These are phyloP conservation scores for Rhinopomastus cyanomelas DNA, from an alignment of 2,113 vertebrate species.

Conservation along the genomic window DNA sequence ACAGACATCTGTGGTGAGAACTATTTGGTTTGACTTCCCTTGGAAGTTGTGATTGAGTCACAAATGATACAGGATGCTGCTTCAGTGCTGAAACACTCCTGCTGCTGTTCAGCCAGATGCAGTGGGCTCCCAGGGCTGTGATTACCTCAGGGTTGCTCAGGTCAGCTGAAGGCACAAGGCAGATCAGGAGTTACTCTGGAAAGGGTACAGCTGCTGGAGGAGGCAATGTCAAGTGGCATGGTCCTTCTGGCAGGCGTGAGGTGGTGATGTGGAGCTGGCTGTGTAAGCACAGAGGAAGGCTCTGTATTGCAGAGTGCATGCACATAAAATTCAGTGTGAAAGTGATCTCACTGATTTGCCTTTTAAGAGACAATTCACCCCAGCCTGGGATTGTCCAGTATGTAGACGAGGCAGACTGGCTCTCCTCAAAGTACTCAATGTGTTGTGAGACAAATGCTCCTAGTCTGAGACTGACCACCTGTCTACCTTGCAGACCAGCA, in stretches of 20 bases:
- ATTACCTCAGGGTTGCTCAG: accelerated
- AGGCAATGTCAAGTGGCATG: accelerated
- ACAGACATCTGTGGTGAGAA: background rate
- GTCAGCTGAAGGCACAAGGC: background rate
- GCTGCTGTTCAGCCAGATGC: background rate
- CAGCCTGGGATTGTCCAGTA: background rate
- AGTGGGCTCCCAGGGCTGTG: background rate
- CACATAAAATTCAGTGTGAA: background rate
- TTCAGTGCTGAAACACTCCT: background rate
- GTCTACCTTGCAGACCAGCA: background rate
- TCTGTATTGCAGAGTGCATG: background rate
- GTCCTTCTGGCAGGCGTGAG: background rate
- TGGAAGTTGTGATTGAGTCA: background rate
- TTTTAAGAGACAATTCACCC: background rate
- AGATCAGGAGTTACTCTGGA: background rate
- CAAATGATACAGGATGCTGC: background rate
- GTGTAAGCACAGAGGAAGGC: background rate
- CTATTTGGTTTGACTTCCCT: background rate
- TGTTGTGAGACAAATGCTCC: background rate
- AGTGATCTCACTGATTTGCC: background rate
- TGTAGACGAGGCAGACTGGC: background rate
- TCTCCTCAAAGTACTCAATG: background rate
- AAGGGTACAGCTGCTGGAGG: background rate
- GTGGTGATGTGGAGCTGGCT: background rate
- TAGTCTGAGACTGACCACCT: background rate